Conservation (phyloP, 2,113 vertebrate genomes). For the Alligator mississippiensis region DNA sequence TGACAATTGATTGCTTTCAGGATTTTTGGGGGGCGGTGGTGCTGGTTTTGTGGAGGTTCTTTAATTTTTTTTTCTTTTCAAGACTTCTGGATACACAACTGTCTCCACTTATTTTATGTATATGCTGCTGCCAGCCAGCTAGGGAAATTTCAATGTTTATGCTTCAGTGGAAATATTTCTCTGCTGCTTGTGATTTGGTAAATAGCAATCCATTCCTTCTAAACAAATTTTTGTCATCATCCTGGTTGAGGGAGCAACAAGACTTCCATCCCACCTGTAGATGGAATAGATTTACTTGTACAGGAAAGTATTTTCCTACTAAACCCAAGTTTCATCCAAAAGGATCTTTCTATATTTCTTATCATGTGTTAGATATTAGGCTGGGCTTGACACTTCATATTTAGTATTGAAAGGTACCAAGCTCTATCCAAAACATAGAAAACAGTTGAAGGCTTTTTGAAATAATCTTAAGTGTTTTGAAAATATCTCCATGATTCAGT, state of each 20-base stretch:
- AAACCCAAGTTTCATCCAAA: background rate
- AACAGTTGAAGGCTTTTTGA: background rate
- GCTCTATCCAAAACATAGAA: background rate
- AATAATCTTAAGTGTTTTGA: background rate
- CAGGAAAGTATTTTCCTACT: background rate
- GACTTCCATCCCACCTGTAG: background rate
- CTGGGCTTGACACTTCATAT: background rate
- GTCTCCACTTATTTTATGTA: background rate
- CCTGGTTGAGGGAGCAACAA: background rate
- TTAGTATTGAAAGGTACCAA: background rate
- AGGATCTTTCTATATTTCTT: background rate
- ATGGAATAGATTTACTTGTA: background rate
- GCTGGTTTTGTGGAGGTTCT: background rate
- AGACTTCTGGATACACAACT: background rate
- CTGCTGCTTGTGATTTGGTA: background rate
- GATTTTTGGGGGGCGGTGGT: background rate
- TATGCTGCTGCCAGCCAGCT: background rate
- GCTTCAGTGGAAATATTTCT: background rate
- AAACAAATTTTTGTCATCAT: background rate
- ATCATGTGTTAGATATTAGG: background rate
- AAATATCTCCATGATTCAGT: background rate
- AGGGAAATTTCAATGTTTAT: background rate
- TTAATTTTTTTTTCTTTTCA: background rate
- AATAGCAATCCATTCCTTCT: background rate
- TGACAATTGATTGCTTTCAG: background rate